Evolutionary conservation across 2,888 invertebrate species (phyloP), one percentile per base, ranked within the genome.

Genomic region (Tyria jacobaeae): DNA sequence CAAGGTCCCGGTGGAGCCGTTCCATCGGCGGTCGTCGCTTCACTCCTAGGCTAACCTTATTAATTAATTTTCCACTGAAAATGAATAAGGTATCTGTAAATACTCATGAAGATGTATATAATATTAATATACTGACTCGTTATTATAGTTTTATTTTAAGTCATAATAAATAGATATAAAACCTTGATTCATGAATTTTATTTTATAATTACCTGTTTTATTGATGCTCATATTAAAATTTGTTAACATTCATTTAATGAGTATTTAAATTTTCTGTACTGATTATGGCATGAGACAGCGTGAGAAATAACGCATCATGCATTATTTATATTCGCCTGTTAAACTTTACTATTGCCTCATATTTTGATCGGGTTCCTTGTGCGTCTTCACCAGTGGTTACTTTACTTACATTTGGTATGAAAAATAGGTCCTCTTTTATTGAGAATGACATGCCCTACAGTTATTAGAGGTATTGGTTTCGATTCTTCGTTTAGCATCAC

Each of bases 111-210:
- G 44, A 78, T 84, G 91, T 91, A 91, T 89, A 90, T 93, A 92
- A 93, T 89, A 92, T 93, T 93, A 92, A 92, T 92, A 79, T 92
- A 83, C 87, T 69, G 80, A 71, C 79, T 84, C 79, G 68, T 47
- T 62, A 66, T 67, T 68, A 71, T 70, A 72, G 67, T 66, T 57
- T 66, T 70, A 62, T 63, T 71, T 44, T 62, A 68, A 65, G 67
- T 48, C 48, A 68, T 73, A 69, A 68, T 64, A 71, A 55, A 63
- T 64, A 68, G 57, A 64, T 52, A 60, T 41, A 53, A 37, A 21
- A 24, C 25, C 34, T 53, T 53, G 27, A 35, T 21, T 53, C n/a
- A 24, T 35, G 3, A 9, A 9, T 35, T 47, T 58, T 35, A 35
- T 48, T 47, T 41, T 4, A n/a, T n/a, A 1, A 21, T n/a, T 49